These are phyloP conservation scores for Ostrea edulis DNA, from an alignment of 1,140 invertebrate genomes.

Conservation along the genomic window DNA sequence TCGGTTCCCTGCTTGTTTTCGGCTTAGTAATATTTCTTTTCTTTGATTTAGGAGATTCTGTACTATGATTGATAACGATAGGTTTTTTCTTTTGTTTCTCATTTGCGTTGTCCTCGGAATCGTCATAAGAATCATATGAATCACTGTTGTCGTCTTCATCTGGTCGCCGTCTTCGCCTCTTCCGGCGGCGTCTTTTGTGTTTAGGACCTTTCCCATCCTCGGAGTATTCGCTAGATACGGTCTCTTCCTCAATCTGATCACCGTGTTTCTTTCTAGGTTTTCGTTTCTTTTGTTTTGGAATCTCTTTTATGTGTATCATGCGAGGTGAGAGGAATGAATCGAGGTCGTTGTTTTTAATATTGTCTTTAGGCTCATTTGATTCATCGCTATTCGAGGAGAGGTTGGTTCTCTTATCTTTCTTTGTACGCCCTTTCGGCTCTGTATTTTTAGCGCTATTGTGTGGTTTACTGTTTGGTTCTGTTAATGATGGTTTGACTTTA, in stretches of 20 bases:
- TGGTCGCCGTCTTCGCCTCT: background rate
- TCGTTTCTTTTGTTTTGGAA: background rate
- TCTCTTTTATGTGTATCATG: conserved; percentile 1
- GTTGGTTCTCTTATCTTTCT: background rate
- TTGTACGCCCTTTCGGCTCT: background rate
- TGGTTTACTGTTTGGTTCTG: background rate
- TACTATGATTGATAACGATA: background rate
- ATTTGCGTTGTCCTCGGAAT: background rate
- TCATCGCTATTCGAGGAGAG: background rate
- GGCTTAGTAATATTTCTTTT: background rate
- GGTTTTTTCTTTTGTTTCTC: background rate
- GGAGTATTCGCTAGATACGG: background rate
- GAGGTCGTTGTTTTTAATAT: background rate
- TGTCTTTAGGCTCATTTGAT: background rate
- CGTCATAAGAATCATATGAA: background rate
- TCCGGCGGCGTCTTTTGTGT: background rate
- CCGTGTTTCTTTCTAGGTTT: background rate
- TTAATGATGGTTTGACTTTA: background rate
- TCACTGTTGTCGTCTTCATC: background rate
- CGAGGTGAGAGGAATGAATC: background rate
- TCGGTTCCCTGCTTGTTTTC: background rate
- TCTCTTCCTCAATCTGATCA: background rate
- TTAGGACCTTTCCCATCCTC: background rate
- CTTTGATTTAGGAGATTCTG: background rate
- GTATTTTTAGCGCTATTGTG: too few relatives aligned